Percentiles rank a stretch among this genome's conserved stretches.
These are phyloP conservation scores for Spermophilus dauricus DNA, from an alignment of 2,113 vertebrate species.

Conservation along the genomic window DNA sequence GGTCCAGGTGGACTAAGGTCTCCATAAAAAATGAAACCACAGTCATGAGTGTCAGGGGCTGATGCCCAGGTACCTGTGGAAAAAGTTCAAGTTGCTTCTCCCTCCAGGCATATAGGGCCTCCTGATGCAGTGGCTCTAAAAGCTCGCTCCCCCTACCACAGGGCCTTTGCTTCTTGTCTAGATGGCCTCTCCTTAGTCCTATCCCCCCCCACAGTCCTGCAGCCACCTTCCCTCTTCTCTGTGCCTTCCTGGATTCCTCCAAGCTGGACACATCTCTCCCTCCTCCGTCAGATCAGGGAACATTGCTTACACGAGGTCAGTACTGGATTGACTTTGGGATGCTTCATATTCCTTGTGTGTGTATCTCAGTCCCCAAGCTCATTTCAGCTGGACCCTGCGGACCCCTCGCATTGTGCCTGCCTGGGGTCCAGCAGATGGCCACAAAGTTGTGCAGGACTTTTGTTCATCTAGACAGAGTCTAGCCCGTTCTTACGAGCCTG, in stretches of 20 bases:
- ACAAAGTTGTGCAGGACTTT: not conserved
- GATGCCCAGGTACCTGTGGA: not conserved
- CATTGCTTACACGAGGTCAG: too few species aligned
- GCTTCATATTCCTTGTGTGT: not conserved
- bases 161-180: not conserved
- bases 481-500: not conserved
- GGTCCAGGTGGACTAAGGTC: too few species aligned
- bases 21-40: not conserved
- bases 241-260: rapidly evolving
- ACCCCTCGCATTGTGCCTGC: not conserved
- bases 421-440: not conserved
- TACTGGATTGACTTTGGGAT: not conserved
- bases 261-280: not conserved
- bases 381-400: too few species aligned
- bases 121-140: not conserved
- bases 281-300: not conserved
- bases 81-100: not conserved
- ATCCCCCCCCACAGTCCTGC: not conserved
- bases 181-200: not conserved
- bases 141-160: not conserved
- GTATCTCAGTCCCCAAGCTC: not conserved
- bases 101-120: not conserved
- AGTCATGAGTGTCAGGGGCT: not conserved
- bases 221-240: rapidly evolving
- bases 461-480: not conserved